A percentile compares a stretch with the other conserved stretches of the same genome.
These are phyloP conservation scores for Gymnorhina tibicen DNA, from an alignment of 2,113 vertebrate genomes.

Conservation along the genomic window DNA sequence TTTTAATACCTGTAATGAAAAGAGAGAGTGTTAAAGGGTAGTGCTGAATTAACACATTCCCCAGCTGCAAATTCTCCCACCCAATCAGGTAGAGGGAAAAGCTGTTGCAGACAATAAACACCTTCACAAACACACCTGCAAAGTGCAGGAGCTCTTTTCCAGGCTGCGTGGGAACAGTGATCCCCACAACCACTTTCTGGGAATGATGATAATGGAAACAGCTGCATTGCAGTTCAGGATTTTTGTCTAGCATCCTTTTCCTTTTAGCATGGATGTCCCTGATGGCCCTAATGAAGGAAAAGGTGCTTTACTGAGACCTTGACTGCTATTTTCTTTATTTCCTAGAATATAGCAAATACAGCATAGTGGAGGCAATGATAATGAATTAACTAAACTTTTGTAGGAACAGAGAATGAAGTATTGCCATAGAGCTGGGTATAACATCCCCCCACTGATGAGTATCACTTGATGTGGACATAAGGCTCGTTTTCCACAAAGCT, in stretches of 20 bases:
- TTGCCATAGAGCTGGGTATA: background rate
- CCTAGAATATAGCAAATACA: background rate
- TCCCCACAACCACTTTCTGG: background rate
- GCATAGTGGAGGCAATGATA: background rate
- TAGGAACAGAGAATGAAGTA: background rate
- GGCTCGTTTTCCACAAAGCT: background rate
- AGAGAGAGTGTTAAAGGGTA: background rate
- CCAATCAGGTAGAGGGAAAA: background rate
- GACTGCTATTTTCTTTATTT: background rate
- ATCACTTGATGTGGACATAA: background rate
- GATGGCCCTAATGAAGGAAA: background rate
- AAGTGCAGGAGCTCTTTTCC: background rate
- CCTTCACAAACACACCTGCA: background rate
- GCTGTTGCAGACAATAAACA: background rate
- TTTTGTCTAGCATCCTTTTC: background rate
- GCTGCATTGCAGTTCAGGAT: background rate
- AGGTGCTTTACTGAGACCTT: background rate
- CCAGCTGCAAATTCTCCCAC: background rate
- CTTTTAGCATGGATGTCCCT: background rate
- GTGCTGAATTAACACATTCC: background rate
- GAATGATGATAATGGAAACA: background rate
- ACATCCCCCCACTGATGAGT: background rate
- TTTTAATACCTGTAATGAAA: background rate
- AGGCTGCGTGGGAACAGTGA: background rate
- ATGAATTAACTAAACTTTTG: background rate